A percentile compares a stretch with the other conserved stretches of the same genome.
These are phyloP conservation scores for Hirtodrosophila trivittata DNA, from an alignment of 2,888 invertebrate species.

Conservation along the genomic window DNA sequence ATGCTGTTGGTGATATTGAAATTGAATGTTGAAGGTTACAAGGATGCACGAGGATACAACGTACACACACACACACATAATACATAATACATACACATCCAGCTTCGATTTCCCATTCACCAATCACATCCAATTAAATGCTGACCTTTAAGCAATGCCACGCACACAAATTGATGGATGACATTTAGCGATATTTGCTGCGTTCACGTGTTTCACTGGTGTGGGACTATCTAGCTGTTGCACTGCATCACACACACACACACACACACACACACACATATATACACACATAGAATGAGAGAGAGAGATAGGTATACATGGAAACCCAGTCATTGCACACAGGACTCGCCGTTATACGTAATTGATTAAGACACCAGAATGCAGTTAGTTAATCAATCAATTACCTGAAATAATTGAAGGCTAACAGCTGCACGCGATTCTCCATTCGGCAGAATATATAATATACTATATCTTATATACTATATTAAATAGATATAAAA, in stretches of 20 bases:
- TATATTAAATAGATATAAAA: neutral
- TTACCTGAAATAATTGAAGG: conserved; percentile 31
- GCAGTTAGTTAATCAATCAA: conserved; percentile 42
- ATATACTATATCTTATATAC: neutral
- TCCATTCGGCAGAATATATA: neutral
- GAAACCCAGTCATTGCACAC: neutral
- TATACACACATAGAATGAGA: neutral
- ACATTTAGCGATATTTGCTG: conserved; percentile 37
- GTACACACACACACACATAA: no score
- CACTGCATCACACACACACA: conserved; percentile 22
- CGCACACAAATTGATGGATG: conserved; percentile 62
- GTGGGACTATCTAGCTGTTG: conserved; percentile 58
- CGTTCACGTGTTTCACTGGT: conserved; percentile 15
- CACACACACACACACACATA: conserved; percentile 1
- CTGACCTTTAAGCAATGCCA: conserved; percentile 61
- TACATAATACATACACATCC: no score
- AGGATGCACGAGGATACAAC: no score
- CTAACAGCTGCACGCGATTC: conserved; percentile 15
- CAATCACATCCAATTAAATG: no score
- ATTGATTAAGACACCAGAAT: conserved; percentile 49
- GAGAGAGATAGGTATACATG: no score
- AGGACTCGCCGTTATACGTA: conserved; percentile 40
- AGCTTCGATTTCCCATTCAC: no score
- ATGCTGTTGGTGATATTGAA: no score
- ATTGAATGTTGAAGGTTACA: no score